Percentiles rank a stretch among this genome's conserved stretches.
Evolutionary conservation across 2,888 invertebrate species (phyloP).

Genomic region (Athripsodes cinereus): DNA sequence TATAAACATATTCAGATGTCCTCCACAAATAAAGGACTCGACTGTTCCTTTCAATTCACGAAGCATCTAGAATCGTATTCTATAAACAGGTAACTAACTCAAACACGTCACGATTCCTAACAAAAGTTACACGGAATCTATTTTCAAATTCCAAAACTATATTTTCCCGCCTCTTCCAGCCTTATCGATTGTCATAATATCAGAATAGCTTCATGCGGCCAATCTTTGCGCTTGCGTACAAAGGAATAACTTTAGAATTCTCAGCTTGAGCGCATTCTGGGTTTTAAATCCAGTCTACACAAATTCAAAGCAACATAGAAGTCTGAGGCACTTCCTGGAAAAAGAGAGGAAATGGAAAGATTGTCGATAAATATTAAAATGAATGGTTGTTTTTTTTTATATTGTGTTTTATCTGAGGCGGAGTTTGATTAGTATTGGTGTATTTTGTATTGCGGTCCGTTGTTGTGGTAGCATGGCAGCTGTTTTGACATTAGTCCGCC

Average conservation of each 20-base stretch:
- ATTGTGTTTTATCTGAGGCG: not conserved
- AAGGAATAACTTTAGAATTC: not conserved
- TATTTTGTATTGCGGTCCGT: not conserved
- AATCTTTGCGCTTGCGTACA: slow-evolving; percentile 9
- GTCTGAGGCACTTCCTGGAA: not conserved
- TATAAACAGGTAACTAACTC: no score
- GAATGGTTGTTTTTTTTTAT: not conserved
- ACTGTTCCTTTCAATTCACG: no score
- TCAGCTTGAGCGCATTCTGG: not conserved
- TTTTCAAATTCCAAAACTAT: slow-evolving; percentile 1
- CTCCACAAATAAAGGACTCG: no score
- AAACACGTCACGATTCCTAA: no score
- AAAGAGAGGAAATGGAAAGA: not conserved
- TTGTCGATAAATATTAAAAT: not conserved
- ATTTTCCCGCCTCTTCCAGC: slow-evolving; percentile 13
- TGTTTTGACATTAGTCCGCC: slow-evolving; percentile 11
- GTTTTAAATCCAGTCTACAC: not conserved
- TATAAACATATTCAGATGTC: no score
- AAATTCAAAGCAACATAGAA: not conserved
- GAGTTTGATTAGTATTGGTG: not conserved
- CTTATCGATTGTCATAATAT: slow-evolving; percentile 13
- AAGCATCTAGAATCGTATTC: no score
- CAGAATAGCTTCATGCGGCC: slow-evolving; percentile 17
- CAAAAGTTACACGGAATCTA: not conserved
- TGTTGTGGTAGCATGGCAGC: slow-evolving; percentile 5